These are phyloP conservation scores for Magallana nippona DNA, from an alignment of 2,888 invertebrate genomes.

Conservation along the genomic window DNA sequence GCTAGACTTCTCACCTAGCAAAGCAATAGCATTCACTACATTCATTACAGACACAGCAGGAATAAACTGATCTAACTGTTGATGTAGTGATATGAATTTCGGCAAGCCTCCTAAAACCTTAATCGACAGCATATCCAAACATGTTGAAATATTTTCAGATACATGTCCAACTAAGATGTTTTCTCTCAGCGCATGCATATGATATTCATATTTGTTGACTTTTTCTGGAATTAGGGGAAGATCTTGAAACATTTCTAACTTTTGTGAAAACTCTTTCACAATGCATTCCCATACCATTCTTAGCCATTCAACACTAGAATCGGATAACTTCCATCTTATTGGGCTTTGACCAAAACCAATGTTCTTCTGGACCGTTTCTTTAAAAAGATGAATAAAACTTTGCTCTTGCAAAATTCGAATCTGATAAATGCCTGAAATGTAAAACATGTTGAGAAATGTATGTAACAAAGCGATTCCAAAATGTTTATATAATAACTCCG, in stretches of 20 bases:
- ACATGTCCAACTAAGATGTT: conserved; percentile 13
- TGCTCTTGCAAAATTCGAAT: neutral
- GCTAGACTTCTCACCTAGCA: neutral
- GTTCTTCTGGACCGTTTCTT: neutral
- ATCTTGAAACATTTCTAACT: neutral
- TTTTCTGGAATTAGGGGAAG: conserved; percentile 42
- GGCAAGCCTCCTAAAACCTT: conserved; percentile 36
- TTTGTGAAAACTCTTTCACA: neutral
- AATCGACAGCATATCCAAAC: conserved; percentile 41
- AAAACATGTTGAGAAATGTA: no score
- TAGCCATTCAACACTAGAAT: conserved; percentile 40
- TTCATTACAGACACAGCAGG: neutral
- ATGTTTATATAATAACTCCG: no score
- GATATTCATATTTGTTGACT: neutral
- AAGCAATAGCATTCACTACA: neutral
- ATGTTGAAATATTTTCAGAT: conserved; percentile 34
- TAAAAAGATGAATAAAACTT: neutral
- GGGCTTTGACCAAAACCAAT: neutral
- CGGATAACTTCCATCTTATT: neutral
- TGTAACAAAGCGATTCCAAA: no score
- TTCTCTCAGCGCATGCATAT: conserved; percentile 19
- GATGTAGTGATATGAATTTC: neutral
- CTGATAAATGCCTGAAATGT: neutral
- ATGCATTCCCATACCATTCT: conserved; percentile 42
- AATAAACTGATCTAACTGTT: conserved; percentile 18